Conservation (phyloP, 2,113 vertebrate species). For the Cyprinodon tularosa region DNA sequence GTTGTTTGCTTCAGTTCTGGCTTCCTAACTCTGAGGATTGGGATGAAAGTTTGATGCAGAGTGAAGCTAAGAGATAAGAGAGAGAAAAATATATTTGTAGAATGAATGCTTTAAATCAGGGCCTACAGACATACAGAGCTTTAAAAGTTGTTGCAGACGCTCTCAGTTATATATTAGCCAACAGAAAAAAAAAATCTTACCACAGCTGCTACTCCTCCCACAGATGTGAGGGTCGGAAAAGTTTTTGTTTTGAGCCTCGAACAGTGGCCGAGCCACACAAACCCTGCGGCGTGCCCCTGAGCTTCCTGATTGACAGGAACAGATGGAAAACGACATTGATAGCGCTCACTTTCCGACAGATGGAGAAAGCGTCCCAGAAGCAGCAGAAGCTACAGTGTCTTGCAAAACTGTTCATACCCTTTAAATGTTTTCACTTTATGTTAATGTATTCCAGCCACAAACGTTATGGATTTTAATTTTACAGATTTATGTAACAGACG, state of each 20-base stretch:
- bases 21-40: slow-evolving; percentile 1
- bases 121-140: slow-evolving; percentile 55
- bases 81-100: not conserved
- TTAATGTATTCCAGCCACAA: not conserved
- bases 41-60: not conserved
- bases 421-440: not conserved
- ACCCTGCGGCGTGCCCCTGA: slow-evolving; percentile 28
- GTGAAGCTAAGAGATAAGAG: not conserved
- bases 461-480: not conserved
- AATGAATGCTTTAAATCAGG: not conserved
- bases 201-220: slow-evolving; percentile 17
- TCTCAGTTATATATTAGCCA: not conserved
- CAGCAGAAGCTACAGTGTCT: not conserved
- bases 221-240: not conserved
- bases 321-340: slow-evolving; percentile 62
- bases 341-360: slow-evolving; percentile 1
- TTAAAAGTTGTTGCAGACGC: not conserved
- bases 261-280: slow-evolving; percentile 22
- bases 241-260: slow-evolving; percentile 16
- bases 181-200: slow-evolving; percentile 47
- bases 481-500: not conserved
- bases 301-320: slow-evolving; percentile 75
- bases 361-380: not conserved
- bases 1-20: slow-evolving; percentile 7
- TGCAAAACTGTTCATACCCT: not conserved